These are phyloP conservation scores for Pristionchus maxplancki DNA, from an alignment of 2,888 invertebrate genomes.

Conservation along the genomic window DNA sequence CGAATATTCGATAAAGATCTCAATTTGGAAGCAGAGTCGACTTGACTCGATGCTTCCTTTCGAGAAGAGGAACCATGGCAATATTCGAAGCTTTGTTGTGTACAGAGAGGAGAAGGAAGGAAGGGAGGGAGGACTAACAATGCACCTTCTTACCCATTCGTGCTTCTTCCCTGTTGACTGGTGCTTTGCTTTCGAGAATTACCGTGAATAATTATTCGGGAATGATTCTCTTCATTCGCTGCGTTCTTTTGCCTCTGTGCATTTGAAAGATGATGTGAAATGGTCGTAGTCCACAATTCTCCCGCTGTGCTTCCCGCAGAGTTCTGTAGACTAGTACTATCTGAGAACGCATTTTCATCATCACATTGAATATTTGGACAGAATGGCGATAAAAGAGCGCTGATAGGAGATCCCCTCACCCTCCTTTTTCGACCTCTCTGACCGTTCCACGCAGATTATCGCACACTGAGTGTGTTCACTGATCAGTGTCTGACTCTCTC, in stretches of 20 bases:
- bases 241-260: no score
- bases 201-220: no score
- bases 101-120: background rate
- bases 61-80: background rate
- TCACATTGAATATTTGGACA: background rate
- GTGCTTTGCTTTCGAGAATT: background rate
- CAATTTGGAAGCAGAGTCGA: no score
- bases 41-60: no score
- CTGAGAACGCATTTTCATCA: background rate
- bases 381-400: background rate
- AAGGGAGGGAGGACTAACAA: slow-evolving; percentile 7
- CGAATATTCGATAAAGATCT: no score
- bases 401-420: background rate
- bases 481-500: background rate
- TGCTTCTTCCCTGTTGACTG: background rate
- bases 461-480: background rate
- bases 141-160: slow-evolving; percentile 14
- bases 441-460: slow-evolving; percentile 15
- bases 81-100: slow-evolving; percentile 36
- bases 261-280: no score
- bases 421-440: background rate
- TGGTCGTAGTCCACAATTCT: no score
- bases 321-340: background rate
- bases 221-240: background rate
- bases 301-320: no score